Conservation (phyloP, 2,113 vertebrate species). For the Xiphorhynchus elegans region DNA sequence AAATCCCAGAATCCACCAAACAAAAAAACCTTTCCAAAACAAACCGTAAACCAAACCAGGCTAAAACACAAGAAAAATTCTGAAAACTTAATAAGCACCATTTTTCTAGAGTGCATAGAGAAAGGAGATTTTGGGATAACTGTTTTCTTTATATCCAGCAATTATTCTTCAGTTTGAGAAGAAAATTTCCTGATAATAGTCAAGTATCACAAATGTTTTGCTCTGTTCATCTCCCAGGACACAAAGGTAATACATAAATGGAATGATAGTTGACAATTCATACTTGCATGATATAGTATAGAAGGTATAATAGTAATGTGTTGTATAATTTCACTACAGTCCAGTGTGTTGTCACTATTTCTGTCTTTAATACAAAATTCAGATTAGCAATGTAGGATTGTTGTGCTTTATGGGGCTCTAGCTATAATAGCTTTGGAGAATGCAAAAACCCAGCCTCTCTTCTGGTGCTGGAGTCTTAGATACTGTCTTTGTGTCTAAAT, state of each 20-base stretch:
- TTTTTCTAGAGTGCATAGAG: not conserved
- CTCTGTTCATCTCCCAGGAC: not conserved
- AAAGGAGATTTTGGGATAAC: not conserved
- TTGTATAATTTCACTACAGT: not conserved
- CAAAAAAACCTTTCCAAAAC: fast-evolving
- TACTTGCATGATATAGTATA: not conserved
- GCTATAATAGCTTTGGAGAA: not conserved
- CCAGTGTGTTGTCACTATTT: not conserved
- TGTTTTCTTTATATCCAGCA: not conserved
- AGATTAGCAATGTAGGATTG: not conserved
- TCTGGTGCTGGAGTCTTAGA: not conserved
- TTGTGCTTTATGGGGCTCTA: not conserved
- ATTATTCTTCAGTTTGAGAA: not conserved
- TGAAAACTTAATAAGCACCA: not conserved
- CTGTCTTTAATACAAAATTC: not conserved
- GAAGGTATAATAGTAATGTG: not conserved
- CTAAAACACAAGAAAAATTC: not conserved
- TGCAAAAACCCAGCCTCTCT: not conserved
- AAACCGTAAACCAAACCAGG: not conserved
- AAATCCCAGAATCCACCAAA: not conserved
- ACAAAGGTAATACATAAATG: not conserved
- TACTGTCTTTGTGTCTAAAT: not conserved
- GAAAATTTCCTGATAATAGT: not conserved
- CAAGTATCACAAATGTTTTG: not conserved
- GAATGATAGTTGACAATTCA: not conserved